phyloP scores from a whole-genome alignment of 2,888 invertebrate species.

The Drosophila demipolita region DNA sequence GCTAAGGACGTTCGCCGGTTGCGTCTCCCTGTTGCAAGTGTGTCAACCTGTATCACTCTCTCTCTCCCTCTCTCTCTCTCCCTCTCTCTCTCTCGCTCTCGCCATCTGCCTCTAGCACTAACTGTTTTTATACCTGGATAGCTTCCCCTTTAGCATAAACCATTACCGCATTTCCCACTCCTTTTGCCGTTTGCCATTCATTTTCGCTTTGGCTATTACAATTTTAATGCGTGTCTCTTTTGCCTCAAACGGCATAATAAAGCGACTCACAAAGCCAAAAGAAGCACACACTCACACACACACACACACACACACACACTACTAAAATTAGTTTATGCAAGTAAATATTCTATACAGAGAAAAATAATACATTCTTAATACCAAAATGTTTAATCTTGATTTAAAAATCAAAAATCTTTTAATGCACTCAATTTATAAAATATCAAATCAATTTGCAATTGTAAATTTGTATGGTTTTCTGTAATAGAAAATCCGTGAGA shows the following conservation, averaged over 20 bases:
- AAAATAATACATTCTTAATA: not conserved
- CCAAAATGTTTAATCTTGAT: not conserved
- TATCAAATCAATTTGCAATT: too few relatives aligned
- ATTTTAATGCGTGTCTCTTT: slow-evolving; percentile 67
- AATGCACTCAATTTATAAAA: too few relatives aligned
- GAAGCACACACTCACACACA: slow-evolving; percentile 4
- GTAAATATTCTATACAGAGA: too few relatives aligned
- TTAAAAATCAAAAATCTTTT: not conserved
- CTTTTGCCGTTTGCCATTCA: slow-evolving; percentile 16
- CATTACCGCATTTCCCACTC: slow-evolving; percentile 6
- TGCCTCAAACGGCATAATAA: slow-evolving; percentile 73
- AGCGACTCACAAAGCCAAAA: slow-evolving; percentile 29
- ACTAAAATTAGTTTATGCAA: not conserved
- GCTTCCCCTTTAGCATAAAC: slow-evolving; percentile 21
- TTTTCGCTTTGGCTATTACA: slow-evolving; percentile 57
- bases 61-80: not conserved
- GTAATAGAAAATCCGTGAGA: not conserved
- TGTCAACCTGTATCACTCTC: slow-evolving; percentile 46
- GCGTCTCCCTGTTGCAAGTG: slow-evolving; percentile 54
- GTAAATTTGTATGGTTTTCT: not conserved
- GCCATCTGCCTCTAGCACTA: not conserved
- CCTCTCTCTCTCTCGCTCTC: not conserved
- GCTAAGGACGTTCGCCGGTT: slow-evolving; percentile 60
- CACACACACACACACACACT: not conserved
- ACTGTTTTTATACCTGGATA: slow-evolving; percentile 28